Conservation (phyloP, 2,888 invertebrate species). For the Augiades crinisus region DNA sequence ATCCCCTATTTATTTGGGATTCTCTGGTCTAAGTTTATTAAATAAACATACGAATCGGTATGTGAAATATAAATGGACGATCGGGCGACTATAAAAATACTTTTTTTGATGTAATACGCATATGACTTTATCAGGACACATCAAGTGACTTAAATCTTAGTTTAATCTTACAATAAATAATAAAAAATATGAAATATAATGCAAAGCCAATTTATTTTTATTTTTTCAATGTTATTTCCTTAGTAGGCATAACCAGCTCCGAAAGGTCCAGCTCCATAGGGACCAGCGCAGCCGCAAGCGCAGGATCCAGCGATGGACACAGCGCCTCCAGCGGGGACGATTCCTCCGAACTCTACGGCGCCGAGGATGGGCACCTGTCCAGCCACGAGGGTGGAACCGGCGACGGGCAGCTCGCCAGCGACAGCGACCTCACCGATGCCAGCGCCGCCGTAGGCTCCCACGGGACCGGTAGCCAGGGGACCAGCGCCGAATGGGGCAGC, state of each 20-base stretch:
- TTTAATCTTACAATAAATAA: no score
- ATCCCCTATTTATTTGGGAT: no score
- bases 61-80: no score
- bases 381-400: constrained; percentile 43
- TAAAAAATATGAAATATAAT: not conserved
- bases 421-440: constrained; percentile 40
- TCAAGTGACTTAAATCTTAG: no score
- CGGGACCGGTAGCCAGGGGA: constrained; percentile 35
- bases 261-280: constrained; percentile 19
- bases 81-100: no score
- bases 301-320: constrained; percentile 38
- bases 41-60: no score
- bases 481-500: constrained; percentile 26
- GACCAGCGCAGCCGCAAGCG: constrained; percentile 24
- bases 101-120: no score
- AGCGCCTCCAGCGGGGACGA: constrained; percentile 41
- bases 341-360: constrained; percentile 35
- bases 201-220: no score
- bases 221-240: not conserved
- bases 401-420: constrained; percentile 39
- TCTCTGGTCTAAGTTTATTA: no score
- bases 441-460: constrained; percentile 37
- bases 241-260: constrained; percentile 1
- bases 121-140: no score
- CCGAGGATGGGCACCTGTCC: constrained; percentile 44